These are phyloP conservation scores for Dasyornis broadbenti DNA, from an alignment of 2,113 vertebrate genomes.

Conservation along the genomic window DNA sequence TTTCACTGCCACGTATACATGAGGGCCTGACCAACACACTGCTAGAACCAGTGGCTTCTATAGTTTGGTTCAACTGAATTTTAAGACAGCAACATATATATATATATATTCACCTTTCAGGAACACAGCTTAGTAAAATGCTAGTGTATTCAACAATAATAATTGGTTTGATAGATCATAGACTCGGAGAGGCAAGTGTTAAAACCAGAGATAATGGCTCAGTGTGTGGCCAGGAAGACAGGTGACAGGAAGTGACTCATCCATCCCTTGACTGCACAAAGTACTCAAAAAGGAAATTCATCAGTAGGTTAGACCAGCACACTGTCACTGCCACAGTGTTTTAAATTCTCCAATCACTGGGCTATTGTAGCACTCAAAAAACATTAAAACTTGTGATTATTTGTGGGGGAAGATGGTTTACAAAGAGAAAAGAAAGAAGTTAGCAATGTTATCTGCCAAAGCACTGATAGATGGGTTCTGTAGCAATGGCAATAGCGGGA, in stretches of 20 bases:
- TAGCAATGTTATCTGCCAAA: not conserved
- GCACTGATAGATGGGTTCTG: not conserved
- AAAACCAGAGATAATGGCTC: not conserved
- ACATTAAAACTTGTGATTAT: not conserved
- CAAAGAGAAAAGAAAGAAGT: not conserved
- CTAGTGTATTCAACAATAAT: not conserved
- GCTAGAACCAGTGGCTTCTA: not conserved
- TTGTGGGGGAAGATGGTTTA: not conserved
- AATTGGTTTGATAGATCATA: not conserved
- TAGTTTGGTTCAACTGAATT: not conserved
- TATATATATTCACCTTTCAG: not conserved
- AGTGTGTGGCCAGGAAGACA: not conserved
- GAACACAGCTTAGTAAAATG: not conserved
- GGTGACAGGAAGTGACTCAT: not conserved
- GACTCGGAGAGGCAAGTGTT: not conserved
- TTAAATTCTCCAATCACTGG: not conserved
- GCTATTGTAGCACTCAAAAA: not conserved
- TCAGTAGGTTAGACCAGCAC: not conserved
- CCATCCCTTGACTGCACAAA: not conserved
- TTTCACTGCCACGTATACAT: not conserved
- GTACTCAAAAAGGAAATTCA: not conserved
- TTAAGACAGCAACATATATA: not conserved
- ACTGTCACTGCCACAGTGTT: not conserved
- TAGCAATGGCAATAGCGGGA: not conserved
- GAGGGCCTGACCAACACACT: not conserved